phyloP scores from a whole-genome alignment of 2,888 invertebrate genomes.

The Athrips mouffetella region DNA sequence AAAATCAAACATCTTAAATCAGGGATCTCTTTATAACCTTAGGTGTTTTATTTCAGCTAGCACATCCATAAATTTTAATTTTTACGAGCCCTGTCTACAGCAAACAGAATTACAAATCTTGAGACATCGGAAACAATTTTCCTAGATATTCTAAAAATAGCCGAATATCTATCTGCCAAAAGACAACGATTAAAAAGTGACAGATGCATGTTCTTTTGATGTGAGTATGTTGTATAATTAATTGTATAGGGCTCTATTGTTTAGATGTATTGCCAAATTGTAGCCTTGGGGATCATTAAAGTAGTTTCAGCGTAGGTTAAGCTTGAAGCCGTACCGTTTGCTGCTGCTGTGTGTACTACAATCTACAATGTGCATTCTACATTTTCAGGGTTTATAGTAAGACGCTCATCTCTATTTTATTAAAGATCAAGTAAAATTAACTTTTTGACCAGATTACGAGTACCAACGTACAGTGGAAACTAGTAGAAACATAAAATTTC shows the following conservation, averaged over 20 bases:
- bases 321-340: too few relatives aligned
- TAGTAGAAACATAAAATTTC: too few relatives aligned
- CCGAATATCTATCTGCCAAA: neutral
- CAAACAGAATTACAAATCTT: neutral
- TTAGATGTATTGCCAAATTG: constrained; percentile 1
- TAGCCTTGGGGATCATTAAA: neutral
- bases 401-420: too few relatives aligned
- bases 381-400: too few relatives aligned
- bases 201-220: neutral
- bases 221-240: neutral
- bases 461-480: too few relatives aligned
- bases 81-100: neutral
- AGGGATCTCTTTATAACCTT: neutral
- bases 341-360: too few relatives aligned
- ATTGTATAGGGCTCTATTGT: neutral
- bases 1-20: neutral
- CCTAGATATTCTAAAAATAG: neutral
- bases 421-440: too few relatives aligned
- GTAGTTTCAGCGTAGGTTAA: neutral
- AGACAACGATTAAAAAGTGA: constrained; percentile 1
- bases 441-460: too few relatives aligned
- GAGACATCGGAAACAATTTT: neutral
- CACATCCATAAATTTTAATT: neutral
- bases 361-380: too few relatives aligned
- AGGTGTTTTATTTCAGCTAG: neutral